phyloP scores from a whole-genome alignment of 2,888 invertebrate genomes.

The Thecocarcelia acutangulata region DNA sequence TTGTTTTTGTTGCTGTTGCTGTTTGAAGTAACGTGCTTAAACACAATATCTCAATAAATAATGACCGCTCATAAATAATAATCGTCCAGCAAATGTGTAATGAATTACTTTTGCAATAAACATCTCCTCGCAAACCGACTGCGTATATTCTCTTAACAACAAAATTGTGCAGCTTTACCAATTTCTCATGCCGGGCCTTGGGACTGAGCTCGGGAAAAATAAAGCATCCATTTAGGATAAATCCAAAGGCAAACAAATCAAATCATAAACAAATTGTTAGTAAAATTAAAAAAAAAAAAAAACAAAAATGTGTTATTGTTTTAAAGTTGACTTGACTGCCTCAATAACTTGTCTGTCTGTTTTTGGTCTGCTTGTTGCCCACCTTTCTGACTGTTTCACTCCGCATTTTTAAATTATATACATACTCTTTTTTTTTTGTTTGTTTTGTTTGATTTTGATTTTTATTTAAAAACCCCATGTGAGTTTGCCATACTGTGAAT shows the following conservation, averaged over 20 bases:
- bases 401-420: constrained; percentile 15
- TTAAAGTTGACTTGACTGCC: constrained; percentile 17
- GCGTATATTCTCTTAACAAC: background rate
- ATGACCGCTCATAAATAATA: constrained; percentile 79
- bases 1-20: constrained; percentile 39
- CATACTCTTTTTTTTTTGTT: constrained; percentile 9
- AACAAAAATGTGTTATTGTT: constrained; percentile 41
- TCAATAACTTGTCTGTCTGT: background rate
- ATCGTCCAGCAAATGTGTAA: constrained; percentile 76
- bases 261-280: constrained; percentile 69
- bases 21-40: constrained; percentile 72
- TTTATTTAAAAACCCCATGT: constrained; percentile 68
- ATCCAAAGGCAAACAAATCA: constrained; percentile 64
- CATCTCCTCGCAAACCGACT: constrained; percentile 52
- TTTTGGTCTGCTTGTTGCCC: constrained; percentile 26
- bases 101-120: constrained; percentile 72
- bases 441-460: constrained; percentile 58
- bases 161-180: constrained; percentile 10
- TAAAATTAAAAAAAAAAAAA: constrained; percentile 43
- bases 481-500: constrained; percentile 65
- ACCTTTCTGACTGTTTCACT: constrained; percentile 18
- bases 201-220: constrained; percentile 32
- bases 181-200: constrained; percentile 59
- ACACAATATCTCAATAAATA: constrained; percentile 79
- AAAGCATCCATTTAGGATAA: constrained; percentile 58